phyloP scores from a whole-genome alignment of 2,797 vertebrate species.

The Orientallactaga sibirica region DNA sequence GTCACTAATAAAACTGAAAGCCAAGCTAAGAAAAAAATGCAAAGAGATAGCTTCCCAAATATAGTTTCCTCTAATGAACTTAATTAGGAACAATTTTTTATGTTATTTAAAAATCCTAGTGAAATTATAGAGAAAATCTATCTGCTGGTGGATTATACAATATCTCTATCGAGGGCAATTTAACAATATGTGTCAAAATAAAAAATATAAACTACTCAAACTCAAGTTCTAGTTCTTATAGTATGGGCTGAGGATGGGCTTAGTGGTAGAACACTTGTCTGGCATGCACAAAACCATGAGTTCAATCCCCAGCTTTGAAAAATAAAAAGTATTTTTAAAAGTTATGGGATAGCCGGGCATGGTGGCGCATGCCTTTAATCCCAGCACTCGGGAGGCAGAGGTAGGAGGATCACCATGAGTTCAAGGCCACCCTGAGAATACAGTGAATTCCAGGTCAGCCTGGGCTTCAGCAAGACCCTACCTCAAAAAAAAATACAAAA shows the following conservation, averaged over 20 bases:
- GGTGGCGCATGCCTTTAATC: too few species aligned
- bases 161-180: slow-evolving; percentile 33
- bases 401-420: too few species aligned
- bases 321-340: neutral
- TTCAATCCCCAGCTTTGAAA: neutral
- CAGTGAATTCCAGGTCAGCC: too few species aligned
- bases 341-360: too few species aligned
- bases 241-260: neutral
- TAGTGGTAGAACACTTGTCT: neutral
- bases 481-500: too few species aligned
- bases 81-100: neutral
- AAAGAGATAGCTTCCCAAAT: neutral
- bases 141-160: neutral
- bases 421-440: too few species aligned
- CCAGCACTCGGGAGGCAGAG: too few species aligned
- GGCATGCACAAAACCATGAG: neutral
- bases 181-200: slow-evolving; percentile 50
- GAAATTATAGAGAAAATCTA: neutral
- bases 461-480: too few species aligned
- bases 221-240: slow-evolving; percentile 38
- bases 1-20: slow-evolving; percentile 43
- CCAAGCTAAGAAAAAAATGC: slow-evolving; percentile 35
- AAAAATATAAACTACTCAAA: slow-evolving; percentile 16
- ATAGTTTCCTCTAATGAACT: slow-evolving; percentile 13
- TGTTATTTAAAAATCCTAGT: neutral